phyloP scores from a whole-genome alignment of 2,888 invertebrate species.

The Lochmaea crataegi region DNA sequence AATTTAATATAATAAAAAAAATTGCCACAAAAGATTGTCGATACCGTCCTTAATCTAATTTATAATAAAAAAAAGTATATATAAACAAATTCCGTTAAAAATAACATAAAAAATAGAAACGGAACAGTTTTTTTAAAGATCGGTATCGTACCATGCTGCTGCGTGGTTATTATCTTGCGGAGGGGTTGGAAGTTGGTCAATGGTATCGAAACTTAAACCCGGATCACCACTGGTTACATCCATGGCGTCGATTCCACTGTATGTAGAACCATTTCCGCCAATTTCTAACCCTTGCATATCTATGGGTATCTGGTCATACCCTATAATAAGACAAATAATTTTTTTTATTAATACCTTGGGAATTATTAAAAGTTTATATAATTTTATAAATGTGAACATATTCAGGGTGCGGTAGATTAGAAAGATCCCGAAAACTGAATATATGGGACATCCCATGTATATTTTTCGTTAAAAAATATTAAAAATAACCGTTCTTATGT shows the following conservation, averaged over 20 bases:
- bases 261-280: conserved; percentile 76
- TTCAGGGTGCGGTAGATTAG: no score
- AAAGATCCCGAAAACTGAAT: no score
- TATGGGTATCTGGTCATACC: conserved; percentile 98
- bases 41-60: conserved; percentile 16
- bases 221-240: conserved; percentile 83
- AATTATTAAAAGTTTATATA: no score
- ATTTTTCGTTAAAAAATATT: no score
- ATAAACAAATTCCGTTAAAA: conserved; percentile 5
- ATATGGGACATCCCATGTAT: no score
- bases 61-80: background rate
- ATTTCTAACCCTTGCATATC: conserved; percentile 96
- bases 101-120: background rate
- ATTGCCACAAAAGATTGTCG: conserved; percentile 12
- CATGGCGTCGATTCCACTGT: conserved; percentile 87
- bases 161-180: conserved; percentile 92
- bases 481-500: no score
- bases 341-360: background rate
- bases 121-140: conserved; percentile 73
- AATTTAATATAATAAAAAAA: conserved; percentile 3
- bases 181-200: conserved; percentile 82
- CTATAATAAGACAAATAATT: conserved; percentile 66
- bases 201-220: conserved; percentile 82
- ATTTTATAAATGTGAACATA: no score
- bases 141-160: conserved; percentile 98